Base-by-base conservation (phyloP, 2,797 vertebrate genomes). In the Lacerta viridis region DNA sequence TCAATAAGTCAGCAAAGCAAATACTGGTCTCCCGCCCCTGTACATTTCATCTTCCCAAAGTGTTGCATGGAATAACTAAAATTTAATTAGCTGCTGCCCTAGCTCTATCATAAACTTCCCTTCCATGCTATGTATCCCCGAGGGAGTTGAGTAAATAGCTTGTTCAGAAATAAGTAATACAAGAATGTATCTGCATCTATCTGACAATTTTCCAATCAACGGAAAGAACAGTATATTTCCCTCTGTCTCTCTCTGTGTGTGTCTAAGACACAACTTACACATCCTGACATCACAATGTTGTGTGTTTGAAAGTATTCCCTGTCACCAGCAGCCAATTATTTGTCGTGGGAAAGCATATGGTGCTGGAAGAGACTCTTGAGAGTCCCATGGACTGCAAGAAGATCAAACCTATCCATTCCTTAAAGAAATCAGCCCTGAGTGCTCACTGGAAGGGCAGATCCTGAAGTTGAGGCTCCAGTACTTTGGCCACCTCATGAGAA, bases 31-130 rank as follows among this genome's bases (percentile, higher is more conserved):
- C 29, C 43, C 80, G 4, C 10, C 86, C 76, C 71, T 75, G 83
- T 17, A 0, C 86, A 90, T 91, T 84, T 41, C 59, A 36, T 83
- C 59, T 88, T 41, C 46, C 18, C 27, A 1, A 80, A 89, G 79
- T n/a, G 17, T 81, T 83, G 90, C n/a, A 87, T 20, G 68, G 84
- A 92, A 80, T 2, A 88, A 46, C 68, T 86, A 55, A 92, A 88
- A 87, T 87, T 84, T 68, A 88, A 89, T 50, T 81, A 83, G 33
- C 10, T 85, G 10, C 5, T 87, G 3, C 68, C 36, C 77, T 84
- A 25, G 82, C 87, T 81, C 61, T 84, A 4, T 81, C 33, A 87
- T 39, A 80, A 78, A 83, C 33, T 15, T 86, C 36, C 11, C 59
- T 50, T 86, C 78, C 41, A 71, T 77, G 25, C 9, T 36, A 46